A percentile compares a stretch with the other conserved stretches of the same genome.
phyloP scores from a whole-genome alignment of 2,888 invertebrate species.

The Acanthopleura granulata region DNA sequence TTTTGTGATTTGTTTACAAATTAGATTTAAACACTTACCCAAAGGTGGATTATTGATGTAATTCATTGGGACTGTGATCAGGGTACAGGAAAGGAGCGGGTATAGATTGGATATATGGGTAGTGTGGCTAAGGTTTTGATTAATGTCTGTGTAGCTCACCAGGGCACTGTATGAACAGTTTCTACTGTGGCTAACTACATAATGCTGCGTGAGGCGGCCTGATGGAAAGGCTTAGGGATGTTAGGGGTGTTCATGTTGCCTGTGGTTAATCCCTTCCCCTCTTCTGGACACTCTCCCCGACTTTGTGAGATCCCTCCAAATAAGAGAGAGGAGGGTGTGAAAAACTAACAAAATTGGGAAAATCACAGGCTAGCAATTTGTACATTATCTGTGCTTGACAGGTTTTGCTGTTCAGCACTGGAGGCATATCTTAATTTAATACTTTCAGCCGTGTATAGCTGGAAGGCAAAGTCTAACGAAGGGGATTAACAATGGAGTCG shows the following conservation, averaged over 20 bases:
- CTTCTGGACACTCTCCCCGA: background rate
- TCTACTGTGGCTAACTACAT: too few species aligned
- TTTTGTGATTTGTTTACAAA: too few species aligned
- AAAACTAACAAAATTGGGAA: conserved; percentile 14
- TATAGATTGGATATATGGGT: too few species aligned
- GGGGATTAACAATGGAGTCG: background rate
- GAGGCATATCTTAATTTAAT: conserved; percentile 8
- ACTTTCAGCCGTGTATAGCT: conserved; percentile 5
- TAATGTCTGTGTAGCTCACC: too few species aligned
- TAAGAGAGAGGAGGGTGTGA: background rate
- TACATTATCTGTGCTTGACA: conserved; percentile 2
- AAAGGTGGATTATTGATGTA: too few species aligned
- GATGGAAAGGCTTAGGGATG: too few species aligned
- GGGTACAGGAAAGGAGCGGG: too few species aligned
- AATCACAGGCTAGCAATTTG: conserved; percentile 11
- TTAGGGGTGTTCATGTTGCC: background rate
- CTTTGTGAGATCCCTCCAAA: background rate
- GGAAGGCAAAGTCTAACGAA: conserved; percentile 7
- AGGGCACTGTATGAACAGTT: too few species aligned
- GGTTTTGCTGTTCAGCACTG: conserved; percentile 7
- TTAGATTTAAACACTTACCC: too few species aligned
- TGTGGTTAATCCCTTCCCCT: background rate
- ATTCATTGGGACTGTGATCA: too few species aligned
- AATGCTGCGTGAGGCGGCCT: too few species aligned
- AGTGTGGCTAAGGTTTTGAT: too few species aligned